Evolutionary conservation across 2,113 vertebrate genomes (phyloP), one percentile per base, ranked within the genome.

Genomic region (Caretta caretta): DNA sequence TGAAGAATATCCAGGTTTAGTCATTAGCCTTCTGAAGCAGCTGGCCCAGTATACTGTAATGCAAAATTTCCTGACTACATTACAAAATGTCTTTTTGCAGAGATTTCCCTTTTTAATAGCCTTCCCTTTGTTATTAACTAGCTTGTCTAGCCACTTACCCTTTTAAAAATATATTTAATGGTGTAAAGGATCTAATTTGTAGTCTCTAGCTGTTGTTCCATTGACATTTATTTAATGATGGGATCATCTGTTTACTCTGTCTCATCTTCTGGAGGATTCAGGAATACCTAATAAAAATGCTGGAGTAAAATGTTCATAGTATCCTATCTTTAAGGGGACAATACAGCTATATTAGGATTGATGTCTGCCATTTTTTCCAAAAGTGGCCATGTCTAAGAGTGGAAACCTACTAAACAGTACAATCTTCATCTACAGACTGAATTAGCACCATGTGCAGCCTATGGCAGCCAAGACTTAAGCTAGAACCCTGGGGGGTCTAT

Each of bases 1-100:
- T 49, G 81, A 96, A 80, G n/a, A 51, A 48, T 82, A 93, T 94
- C 91, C 93, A 84, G 86, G 59, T 49, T 86, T 91, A 91, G 65
- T 91, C 80, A 86, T 81, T 84, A 94, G 75, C 54, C 79, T 48
- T 14, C 84, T 82, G 62, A 97, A 93, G 81, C 94, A 57, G 49
- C 51, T 80, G 89, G 3, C 17, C 81, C 82, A 93, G 59, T 65
- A 91, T 54, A 82, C 0, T 0, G 53, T 49, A 94, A 84, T 12
- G 62, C 38, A 95, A 31, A 56, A 88, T 85, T 92, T 88, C 54
- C 38, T 82, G 46, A 83, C 10, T 84, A 7, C 79, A 85, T 91
- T 90, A 94, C 81, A 96, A 94, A 83, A 93, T 56, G 7, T 12
- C 50, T 90, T 38, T 89, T 78, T 87, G 86, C 42, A 84, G 56